Conservation (phyloP, 2,113 vertebrate genomes). For the Poicephalus meyeri region DNA sequence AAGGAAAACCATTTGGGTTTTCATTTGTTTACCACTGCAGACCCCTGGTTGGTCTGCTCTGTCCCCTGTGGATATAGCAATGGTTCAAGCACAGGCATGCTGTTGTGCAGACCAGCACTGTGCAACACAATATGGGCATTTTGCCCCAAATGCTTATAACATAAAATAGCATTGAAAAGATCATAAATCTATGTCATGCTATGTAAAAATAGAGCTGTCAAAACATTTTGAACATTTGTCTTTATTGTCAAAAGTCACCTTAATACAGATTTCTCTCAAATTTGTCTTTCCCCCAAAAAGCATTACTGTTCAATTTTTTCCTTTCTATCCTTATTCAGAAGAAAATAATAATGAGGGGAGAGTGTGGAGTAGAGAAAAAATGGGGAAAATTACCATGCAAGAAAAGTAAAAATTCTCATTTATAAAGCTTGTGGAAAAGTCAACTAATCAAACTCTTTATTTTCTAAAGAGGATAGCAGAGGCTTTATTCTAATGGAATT, state of each 20-base stretch:
- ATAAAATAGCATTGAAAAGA: neutral
- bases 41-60: neutral
- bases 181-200: neutral
- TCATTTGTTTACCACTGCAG: neutral
- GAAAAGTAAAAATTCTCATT: neutral
- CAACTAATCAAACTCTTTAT: neutral
- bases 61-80: neutral
- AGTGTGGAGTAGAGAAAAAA: neutral
- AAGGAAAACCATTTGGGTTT: neutral
- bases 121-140: neutral
- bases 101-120: fast-evolving
- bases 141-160: neutral
- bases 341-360: neutral
- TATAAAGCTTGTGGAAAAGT: neutral
- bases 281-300: neutral
- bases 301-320: neutral
- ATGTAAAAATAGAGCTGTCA: neutral
- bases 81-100: neutral
- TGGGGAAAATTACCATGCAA: neutral
- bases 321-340: neutral
- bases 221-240: neutral
- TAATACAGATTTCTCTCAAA: neutral
- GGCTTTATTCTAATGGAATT: neutral
- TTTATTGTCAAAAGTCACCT: neutral
- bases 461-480: neutral